Evolutionary conservation across 2,888 invertebrate genomes (phyloP).

Genomic region (Tolmerus cingulatus): DNA sequence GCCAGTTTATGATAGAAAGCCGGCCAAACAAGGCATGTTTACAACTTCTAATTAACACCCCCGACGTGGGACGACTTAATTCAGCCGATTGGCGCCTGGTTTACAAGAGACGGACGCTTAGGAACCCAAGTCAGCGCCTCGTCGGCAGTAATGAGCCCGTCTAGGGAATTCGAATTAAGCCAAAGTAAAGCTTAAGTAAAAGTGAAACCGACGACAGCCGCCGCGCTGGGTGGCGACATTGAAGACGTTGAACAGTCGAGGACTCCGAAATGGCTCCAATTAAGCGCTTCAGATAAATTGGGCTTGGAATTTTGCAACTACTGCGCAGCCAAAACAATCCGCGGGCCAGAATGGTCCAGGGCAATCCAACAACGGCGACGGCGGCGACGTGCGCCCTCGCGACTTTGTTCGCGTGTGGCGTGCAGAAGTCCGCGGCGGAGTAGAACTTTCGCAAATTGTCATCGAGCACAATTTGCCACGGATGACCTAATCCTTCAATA

Average conservation of each 20-base stretch:
- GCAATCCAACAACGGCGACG: neutral
- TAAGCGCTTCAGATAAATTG: neutral
- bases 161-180: neutral
- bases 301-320: neutral
- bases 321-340: neutral
- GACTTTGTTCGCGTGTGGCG: neutral
- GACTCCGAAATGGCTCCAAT: neutral
- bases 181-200: neutral
- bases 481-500: constrained; percentile 37
- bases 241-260: neutral
- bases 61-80: neutral
- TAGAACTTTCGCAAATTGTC: constrained; percentile 21
- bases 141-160: neutral
- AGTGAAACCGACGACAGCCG: neutral
- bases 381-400: neutral
- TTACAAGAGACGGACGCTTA: neutral
- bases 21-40: neutral
- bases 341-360: neutral
- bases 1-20: neutral
- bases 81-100: neutral
- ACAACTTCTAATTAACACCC: neutral
- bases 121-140: neutral
- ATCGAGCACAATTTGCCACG: constrained; percentile 16
- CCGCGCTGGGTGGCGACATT: neutral
- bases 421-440: neutral